phyloP scores from a whole-genome alignment of 2,113 vertebrate genomes.

The Lota lota region DNA sequence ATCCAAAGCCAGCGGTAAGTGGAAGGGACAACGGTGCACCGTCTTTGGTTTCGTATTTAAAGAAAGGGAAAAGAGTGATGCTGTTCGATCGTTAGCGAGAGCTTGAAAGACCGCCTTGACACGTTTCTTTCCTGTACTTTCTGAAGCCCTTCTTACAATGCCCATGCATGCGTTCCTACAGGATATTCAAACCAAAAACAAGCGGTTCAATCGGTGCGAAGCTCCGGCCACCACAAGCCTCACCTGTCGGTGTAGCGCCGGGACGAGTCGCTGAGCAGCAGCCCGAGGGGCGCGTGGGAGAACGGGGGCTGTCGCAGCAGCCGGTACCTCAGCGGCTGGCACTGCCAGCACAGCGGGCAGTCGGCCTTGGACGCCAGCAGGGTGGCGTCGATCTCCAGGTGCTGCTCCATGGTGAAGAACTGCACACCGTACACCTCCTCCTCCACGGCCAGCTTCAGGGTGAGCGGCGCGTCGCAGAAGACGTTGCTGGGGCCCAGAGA shows the following conservation, averaged over 20 bases:
- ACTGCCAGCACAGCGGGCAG: conserved; percentile 76
- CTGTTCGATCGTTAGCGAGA: too few relatives aligned
- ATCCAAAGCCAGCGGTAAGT: too few relatives aligned
- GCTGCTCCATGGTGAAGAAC: conserved; percentile 94
- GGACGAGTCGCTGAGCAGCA: conserved; percentile 76
- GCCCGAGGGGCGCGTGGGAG: conserved; percentile 64
- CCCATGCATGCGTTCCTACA: too few relatives aligned
- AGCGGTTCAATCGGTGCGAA: too few relatives aligned
- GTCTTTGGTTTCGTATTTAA: too few relatives aligned
- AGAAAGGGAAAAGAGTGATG: too few relatives aligned
- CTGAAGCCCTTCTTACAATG: too few relatives aligned
- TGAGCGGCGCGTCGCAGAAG: conserved; percentile 91
- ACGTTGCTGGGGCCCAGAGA: conserved; percentile 89
- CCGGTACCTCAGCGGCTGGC: conserved; percentile 84
- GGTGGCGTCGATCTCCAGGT: conserved; percentile 93
- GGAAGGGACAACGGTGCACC: too few relatives aligned
- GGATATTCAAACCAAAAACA: too few relatives aligned
- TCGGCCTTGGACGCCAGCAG: conserved; percentile 85
- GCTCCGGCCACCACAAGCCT: conserved; percentile 62
- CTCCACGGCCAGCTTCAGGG: conserved; percentile 81
- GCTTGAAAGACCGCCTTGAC: too few relatives aligned
- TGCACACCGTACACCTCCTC: conserved; percentile 89
- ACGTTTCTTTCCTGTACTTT: too few relatives aligned
- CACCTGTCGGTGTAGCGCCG: conserved; percentile 88
- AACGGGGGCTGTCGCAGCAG: conserved; percentile 86